Evolutionary conservation across 2,797 vertebrate genomes (phyloP).

Genomic region (Brachymystax lenok): DNA sequence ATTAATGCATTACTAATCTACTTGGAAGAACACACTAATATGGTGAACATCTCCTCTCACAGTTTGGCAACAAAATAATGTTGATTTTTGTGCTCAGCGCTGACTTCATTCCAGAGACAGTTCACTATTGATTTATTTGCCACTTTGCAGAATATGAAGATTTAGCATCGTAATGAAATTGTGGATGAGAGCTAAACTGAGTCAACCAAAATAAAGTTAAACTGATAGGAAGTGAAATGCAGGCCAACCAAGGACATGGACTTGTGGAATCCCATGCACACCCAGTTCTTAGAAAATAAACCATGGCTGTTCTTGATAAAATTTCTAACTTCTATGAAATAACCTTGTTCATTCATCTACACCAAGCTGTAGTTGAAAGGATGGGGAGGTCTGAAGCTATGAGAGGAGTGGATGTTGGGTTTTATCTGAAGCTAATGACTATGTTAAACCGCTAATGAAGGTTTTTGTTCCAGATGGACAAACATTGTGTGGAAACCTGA

Average conservation of each 20-base stretch:
- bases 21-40: conserved; percentile 16
- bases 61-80: conserved; percentile 14
- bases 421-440: conserved; percentile 25
- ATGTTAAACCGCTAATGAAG: conserved; percentile 50
- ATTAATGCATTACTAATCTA: conserved; percentile 27
- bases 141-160: conserved; percentile 16
- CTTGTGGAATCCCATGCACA: background rate
- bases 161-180: background rate
- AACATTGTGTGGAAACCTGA: conserved; percentile 57
- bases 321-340: background rate
- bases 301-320: background rate
- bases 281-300: background rate
- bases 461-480: conserved; percentile 50
- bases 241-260: background rate
- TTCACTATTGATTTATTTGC: background rate
- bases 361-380: background rate
- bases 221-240: background rate
- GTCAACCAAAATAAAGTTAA: background rate
- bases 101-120: conserved; percentile 16
- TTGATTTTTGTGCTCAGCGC: conserved; percentile 12
- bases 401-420: background rate
- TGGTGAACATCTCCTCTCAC: conserved; percentile 31
- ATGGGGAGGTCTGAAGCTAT: background rate
- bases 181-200: background rate
- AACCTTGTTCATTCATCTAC: background rate